Conservation (phyloP, 1,140 invertebrate genomes). For the Ganaspis sp. region DNA sequence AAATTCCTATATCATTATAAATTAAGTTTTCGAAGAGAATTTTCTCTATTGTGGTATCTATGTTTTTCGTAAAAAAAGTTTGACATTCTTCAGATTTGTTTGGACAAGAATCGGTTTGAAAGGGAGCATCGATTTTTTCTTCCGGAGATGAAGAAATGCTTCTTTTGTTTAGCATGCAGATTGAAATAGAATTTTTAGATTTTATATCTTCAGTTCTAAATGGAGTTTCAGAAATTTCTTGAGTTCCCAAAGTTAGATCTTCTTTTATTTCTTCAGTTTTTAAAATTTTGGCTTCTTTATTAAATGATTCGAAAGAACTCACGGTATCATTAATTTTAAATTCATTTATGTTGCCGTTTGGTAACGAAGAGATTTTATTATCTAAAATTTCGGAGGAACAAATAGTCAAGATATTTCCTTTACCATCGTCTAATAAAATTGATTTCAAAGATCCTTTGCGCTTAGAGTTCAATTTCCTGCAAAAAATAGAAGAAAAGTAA, state of each 20-base stretch:
- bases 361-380: constrained; percentile 40
- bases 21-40: background rate
- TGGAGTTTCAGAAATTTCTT: background rate
- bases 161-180: background rate
- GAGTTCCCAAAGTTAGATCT: background rate
- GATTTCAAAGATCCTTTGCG: background rate
- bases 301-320: background rate
- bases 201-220: background rate
- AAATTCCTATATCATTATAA: background rate
- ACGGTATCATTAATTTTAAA: background rate
- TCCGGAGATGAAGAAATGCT: background rate
- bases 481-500: too few relatives aligned
- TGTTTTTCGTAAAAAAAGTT: background rate
- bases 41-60: background rate
- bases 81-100: constrained; percentile 20
- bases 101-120: background rate
- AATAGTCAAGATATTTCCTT: background rate
- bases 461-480: background rate
- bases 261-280: background rate
- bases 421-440: constrained; percentile 3
- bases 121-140: background rate
- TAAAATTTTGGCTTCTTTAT: background rate
- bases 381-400: constrained; percentile 33
- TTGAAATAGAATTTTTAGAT: background rate
- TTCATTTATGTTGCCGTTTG: constrained; percentile 12